Conservation (phyloP, 2,113 vertebrate species). For the Syrrhaptes paradoxus region DNA sequence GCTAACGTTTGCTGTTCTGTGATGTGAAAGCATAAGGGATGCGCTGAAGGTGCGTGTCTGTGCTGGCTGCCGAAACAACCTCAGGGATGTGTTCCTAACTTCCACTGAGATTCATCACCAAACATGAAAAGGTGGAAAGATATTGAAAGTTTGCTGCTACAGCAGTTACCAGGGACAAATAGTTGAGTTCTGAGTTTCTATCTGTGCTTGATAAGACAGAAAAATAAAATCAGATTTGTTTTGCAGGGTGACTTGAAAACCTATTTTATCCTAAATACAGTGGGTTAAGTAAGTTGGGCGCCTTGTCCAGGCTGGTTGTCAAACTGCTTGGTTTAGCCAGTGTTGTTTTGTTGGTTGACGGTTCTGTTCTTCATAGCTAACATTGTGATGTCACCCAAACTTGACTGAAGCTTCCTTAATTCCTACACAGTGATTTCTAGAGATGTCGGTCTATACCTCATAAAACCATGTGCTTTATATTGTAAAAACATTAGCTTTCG, state of each 20-base stretch:
- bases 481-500: background rate
- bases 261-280: background rate
- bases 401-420: background rate
- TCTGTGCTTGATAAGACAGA: background rate
- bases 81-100: background rate
- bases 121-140: background rate
- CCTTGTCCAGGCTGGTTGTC: background rate
- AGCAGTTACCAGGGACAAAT: background rate
- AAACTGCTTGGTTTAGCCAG: background rate
- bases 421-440: background rate
- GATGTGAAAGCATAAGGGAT: fast-evolving
- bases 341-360: background rate
- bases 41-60: background rate
- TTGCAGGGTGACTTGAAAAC: background rate
- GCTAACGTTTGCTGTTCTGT: background rate
- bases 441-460: background rate
- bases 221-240: background rate
- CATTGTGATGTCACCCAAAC: background rate
- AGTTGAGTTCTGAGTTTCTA: background rate
- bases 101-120: fast-evolving
- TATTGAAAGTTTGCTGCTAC: background rate
- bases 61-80: background rate
- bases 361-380: background rate
- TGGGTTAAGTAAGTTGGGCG: background rate
- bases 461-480: background rate